Evolutionary conservation across 1,140 invertebrate species (phyloP).

Genomic region (Theocolax elegans): DNA sequence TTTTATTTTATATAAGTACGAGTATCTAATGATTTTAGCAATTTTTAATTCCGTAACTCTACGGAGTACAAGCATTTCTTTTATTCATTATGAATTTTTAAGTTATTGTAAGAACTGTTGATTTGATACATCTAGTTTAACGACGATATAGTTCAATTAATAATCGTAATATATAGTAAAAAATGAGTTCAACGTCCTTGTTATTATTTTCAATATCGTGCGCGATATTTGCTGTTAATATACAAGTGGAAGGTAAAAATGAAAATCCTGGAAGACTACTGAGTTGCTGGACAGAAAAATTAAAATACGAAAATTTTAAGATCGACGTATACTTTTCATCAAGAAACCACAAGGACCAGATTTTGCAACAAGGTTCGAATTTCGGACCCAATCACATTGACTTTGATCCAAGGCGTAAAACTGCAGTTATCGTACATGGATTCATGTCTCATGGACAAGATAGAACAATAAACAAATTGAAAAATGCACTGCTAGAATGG

Average conservation of each 20-base stretch:
- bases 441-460: background rate
- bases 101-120: too few relatives aligned
- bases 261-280: background rate
- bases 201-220: background rate
- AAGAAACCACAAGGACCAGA: background rate
- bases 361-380: background rate
- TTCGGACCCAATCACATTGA: background rate
- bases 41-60: too few relatives aligned
- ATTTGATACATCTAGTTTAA: too few relatives aligned
- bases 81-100: too few relatives aligned
- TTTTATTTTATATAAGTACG: background rate
- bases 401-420: constrained; percentile 5
- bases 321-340: constrained; percentile 6
- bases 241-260: background rate
- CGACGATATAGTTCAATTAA: too few relatives aligned
- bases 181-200: background rate
- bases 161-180: too few relatives aligned
- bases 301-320: background rate
- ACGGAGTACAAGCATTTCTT: too few relatives aligned
- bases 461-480: background rate
- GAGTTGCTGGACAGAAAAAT: background rate
- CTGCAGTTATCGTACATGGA: constrained; percentile 7
- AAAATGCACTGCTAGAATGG: background rate
- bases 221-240: background rate
- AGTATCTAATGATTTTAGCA: too few relatives aligned